Conservation (phyloP, 2,113 vertebrate genomes). For the Chionis minor region DNA sequence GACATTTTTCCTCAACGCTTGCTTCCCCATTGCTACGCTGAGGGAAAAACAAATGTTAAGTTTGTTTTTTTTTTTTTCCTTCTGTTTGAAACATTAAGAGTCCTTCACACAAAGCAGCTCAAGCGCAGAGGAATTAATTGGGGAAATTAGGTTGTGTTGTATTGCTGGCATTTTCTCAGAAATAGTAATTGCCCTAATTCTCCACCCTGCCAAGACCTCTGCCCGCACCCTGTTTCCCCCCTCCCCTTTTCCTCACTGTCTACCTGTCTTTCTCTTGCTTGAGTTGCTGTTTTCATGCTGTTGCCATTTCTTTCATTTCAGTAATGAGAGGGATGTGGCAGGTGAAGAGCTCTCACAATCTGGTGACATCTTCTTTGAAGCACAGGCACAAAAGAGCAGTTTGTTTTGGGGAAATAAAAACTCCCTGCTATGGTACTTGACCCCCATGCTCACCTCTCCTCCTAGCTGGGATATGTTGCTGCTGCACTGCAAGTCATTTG, state of each 20-base stretch:
- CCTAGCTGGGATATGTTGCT: not conserved
- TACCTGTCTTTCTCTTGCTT: conserved; percentile 48
- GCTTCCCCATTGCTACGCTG: not conserved
- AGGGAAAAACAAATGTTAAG: not conserved
- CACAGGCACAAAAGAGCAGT: conserved; percentile 3
- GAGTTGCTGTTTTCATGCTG: conserved; percentile 49
- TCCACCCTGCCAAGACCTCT: conserved; percentile 54
- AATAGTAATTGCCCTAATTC: conserved; percentile 76
- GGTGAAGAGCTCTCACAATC: conserved; percentile 55
- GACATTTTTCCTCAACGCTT: not conserved
- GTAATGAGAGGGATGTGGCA: conserved; percentile 57
- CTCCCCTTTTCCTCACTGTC: not conserved
- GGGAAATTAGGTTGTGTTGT: conserved; percentile 78
- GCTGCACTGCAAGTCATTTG: not conserved
- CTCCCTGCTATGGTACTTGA: conserved; percentile 17
- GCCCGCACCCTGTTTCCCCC: not conserved
- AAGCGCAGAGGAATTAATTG: conserved; percentile 70
- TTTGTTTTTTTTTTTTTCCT: not conserved
- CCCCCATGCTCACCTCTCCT: not conserved
- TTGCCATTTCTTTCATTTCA: conserved; percentile 50
- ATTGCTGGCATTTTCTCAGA: conserved; percentile 69
- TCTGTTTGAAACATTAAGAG: conserved; percentile 29
- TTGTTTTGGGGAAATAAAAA: conserved; percentile 29
- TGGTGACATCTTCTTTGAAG: conserved; percentile 44
- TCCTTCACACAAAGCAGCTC: conserved; percentile 35